Evolutionary conservation across 64 coral and sea anemone genomes (phyloP), one percentile per base, ranked within the genome.

Genomic region (Montipora cactus): DNA sequence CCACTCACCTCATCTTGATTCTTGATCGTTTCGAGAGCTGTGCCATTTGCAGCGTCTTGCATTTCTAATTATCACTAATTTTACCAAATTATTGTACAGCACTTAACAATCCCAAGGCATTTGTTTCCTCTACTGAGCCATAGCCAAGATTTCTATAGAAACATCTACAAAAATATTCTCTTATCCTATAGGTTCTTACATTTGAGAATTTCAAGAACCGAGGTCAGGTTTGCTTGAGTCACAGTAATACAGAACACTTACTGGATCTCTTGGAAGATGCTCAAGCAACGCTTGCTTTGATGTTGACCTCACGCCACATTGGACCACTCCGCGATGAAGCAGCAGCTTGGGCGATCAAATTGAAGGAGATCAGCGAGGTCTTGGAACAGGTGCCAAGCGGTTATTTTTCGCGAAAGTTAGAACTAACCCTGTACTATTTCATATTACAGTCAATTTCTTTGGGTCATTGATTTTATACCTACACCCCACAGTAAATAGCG

Each of bases 121-220:
- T 55, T 55, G 52, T 7, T 55, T 7, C 6, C 52, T 55, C 10
- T 55, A 55, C 4, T 55, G 52, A 71, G 0, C 8, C 21, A 6
- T 0, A 71, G 68, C 19, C 0, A 14, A 67, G 1, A 9, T 67
- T 14, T 9, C 37, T 37, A 37, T 37, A 37, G 37, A 37, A 37
- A 37, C 37, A 37, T 37, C 37, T 37, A 37, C 37, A 9, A 37
- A 7, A 61, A 20, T 81, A 8, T 37, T 12, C 15, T 4, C 62
- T 47, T 16, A 16, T 19, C 46, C 25, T 86, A 48, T 89, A 99
- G 98, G 98, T 99, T 47, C 68, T 99, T 44, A 88, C 86, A 45
- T 99, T 99, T 90, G 98, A 99, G 53, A 99, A 96, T 58, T 96
- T 99, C 85, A 99, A 99, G 67, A 96, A 99, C 85, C 83, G 98